These are phyloP conservation scores for Euplexia lucipara DNA, from an alignment of 2,888 invertebrate species.

Conservation along the genomic window DNA sequence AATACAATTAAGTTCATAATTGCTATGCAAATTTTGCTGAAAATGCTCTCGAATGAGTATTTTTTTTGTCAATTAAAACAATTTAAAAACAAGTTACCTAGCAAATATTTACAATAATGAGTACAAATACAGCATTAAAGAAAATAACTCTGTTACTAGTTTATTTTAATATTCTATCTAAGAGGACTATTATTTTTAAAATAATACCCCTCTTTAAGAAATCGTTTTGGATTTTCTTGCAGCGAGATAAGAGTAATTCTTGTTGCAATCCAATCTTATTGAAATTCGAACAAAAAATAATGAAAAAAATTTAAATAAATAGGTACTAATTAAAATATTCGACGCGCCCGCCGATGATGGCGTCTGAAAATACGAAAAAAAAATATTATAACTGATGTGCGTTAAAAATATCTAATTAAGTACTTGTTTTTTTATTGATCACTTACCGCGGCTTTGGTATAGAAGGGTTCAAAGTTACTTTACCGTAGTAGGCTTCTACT, in stretches of 20 bases:
- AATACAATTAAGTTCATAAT: conserved; percentile 39
- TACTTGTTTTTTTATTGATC: not conserved
- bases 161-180: conserved; percentile 10
- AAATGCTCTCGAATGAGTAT: conserved; percentile 44
- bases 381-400: not conserved
- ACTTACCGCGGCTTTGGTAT: conserved; percentile 40
- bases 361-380: conserved; percentile 32
- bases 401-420: too few relatives aligned
- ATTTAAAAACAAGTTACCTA: conserved; percentile 27
- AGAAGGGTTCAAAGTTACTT: not conserved
- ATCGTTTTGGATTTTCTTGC: conserved; percentile 1
- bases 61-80: not conserved
- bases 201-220: conserved; percentile 28
- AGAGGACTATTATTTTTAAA: conserved; percentile 32
- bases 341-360: conserved; percentile 20
- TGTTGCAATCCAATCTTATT: conserved; percentile 17
- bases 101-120: conserved; percentile 45
- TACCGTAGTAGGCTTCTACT: conserved; percentile 42
- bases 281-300: conserved; percentile 5
- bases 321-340: conserved; percentile 26
- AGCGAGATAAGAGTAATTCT: conserved; percentile 7
- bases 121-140: not conserved
- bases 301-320: conserved; percentile 11
- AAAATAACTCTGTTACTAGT: not conserved
- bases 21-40: conserved; percentile 44